phyloP scores from a whole-genome alignment of 2,797 vertebrate genomes.

The Psittacula derbiana region DNA sequence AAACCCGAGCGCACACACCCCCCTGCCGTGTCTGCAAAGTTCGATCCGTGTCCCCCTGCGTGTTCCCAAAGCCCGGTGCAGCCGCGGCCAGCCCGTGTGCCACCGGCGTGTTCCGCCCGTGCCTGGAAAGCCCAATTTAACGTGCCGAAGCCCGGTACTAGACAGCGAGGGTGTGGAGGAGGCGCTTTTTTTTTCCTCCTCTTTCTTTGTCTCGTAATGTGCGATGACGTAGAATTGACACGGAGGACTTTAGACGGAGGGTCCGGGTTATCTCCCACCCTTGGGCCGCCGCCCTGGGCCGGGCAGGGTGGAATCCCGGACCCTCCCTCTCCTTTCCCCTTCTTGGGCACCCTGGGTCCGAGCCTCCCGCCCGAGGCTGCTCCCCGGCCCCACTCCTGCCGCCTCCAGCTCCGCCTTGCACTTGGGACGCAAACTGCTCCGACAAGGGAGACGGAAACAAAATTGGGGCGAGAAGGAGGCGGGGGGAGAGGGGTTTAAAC shows the following conservation, averaged over 20 bases:
- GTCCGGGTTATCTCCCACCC: neutral
- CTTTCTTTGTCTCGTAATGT: conserved; percentile 24
- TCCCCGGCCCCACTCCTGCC: neutral
- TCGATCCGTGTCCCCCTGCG: conserved; percentile 26
- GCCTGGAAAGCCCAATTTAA: conserved; percentile 32
- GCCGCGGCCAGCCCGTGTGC: conserved; percentile 3
- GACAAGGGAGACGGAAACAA: neutral
- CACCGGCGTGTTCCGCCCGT: conserved; percentile 31
- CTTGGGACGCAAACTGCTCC: conserved; percentile 23
- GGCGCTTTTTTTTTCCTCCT: neutral
- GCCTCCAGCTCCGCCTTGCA: neutral
- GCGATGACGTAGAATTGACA: conserved; percentile 35
- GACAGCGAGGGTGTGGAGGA: conserved; percentile 17
- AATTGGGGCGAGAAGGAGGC: neutral
- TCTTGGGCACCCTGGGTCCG: neutral
- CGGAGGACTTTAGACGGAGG: conserved; percentile 24
- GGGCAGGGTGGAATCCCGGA: neutral
- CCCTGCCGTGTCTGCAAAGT: conserved; percentile 13
- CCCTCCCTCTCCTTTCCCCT: neutral
- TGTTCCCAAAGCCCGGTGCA: conserved; percentile 21
- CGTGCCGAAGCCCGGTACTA: neutral
- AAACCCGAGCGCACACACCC: neutral
- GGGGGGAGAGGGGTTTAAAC: neutral
- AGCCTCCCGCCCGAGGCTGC: neutral
- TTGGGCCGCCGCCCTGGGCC: too few relatives aligned